A percentile compares a stretch with the other conserved stretches of the same genome.
These are phyloP conservation scores for Nesometra sesokonis DNA, from an alignment of 35 echinoderm and acorn worm species.

Conservation along the genomic window DNA sequence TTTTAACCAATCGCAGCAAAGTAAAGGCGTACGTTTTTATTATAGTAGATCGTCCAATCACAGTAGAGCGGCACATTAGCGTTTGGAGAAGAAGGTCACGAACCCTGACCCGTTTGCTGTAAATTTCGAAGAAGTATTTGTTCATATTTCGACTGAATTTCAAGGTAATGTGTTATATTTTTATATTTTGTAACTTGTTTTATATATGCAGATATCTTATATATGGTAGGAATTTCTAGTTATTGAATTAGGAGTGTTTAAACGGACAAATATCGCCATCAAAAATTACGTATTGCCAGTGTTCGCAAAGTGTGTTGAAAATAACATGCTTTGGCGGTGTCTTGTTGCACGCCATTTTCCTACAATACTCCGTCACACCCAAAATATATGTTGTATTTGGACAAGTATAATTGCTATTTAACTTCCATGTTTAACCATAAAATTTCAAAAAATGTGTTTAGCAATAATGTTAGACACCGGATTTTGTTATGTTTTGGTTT, in stretches of 20 bases:
- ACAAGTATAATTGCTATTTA: not conserved
- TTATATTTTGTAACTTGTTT: not conserved
- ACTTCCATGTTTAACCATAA: not conserved
- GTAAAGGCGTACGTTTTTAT: not conserved
- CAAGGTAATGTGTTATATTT: not conserved
- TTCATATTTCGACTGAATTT: not conserved
- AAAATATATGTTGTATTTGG: not conserved
- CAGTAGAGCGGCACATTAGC: not conserved
- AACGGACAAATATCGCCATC: not conserved
- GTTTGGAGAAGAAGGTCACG: not conserved
- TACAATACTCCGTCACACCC: not conserved
- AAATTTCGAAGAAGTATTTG: not conserved
- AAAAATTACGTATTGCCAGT: not conserved
- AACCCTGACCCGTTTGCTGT: not conserved
- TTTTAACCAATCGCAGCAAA: not conserved
- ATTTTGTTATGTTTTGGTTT: constrained; percentile 1
- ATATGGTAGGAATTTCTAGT: not conserved
- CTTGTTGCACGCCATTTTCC: not conserved
- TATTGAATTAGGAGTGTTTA: not conserved
- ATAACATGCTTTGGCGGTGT: not conserved
- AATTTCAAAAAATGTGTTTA: not conserved
- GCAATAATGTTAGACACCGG: not conserved
- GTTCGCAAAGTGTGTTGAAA: not conserved
- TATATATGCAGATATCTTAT: not conserved
- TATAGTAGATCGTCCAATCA: not conserved